Evolutionary conservation across 2,797 vertebrate species (phyloP).

Genomic region (Agapornis canus): DNA sequence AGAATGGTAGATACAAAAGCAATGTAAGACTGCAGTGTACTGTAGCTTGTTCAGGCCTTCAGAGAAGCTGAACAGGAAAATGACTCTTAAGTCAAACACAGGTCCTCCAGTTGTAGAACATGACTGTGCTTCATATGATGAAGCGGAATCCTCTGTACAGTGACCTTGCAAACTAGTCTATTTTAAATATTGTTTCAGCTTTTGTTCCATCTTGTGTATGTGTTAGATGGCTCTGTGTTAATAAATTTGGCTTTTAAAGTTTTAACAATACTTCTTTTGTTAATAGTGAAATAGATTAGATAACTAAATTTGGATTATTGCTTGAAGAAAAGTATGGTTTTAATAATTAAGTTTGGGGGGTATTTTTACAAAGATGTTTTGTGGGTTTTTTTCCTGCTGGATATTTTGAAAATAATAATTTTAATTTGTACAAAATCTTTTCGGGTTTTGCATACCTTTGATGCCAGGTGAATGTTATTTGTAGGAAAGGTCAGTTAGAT

Average conservation of each 20-base stretch:
- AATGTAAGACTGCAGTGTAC: neutral
- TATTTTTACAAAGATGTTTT: neutral
- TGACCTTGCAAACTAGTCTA: neutral
- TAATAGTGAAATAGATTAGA: neutral
- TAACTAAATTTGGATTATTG: neutral
- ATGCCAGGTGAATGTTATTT: neutral
- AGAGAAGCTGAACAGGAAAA: neutral
- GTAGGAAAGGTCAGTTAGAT: neutral
- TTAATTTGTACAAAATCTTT: neutral
- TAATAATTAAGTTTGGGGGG: neutral
- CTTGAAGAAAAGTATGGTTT: neutral
- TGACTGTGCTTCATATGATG: neutral
- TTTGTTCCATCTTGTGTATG: neutral
- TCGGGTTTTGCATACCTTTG: neutral
- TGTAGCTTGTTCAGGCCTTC: neutral
- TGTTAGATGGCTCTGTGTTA: neutral
- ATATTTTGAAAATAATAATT: neutral
- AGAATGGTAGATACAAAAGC: neutral
- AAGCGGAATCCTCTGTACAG: accelerated
- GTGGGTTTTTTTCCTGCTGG: accelerated
- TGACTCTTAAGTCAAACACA: neutral
- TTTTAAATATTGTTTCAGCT: neutral
- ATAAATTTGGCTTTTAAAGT: neutral
- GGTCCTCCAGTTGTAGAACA: neutral
- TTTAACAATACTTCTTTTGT: neutral